These are phyloP conservation scores for Anoplophora glabripennis DNA, from an alignment of 1,140 invertebrate species.

Conservation along the genomic window DNA sequence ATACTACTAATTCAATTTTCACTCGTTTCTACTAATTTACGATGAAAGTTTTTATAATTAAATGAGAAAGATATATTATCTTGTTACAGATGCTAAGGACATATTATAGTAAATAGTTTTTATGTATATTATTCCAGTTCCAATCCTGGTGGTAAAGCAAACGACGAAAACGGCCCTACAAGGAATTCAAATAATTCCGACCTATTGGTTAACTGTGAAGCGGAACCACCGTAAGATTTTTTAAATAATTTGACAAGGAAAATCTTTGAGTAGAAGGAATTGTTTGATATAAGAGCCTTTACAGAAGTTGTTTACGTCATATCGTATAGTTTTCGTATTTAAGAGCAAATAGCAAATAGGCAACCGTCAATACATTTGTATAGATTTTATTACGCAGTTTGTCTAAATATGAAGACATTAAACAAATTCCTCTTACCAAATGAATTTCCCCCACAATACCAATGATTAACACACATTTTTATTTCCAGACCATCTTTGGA, in stretches of 20 bases:
- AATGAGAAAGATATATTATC: background rate
- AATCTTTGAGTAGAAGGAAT: too few relatives aligned
- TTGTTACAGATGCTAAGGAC: background rate
- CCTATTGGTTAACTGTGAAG: conserved; percentile 55
- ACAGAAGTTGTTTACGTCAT: too few relatives aligned
- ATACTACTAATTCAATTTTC: too few relatives aligned
- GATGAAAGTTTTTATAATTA: background rate
- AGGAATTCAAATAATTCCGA: conserved; percentile 60
- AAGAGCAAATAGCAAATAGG: too few relatives aligned
- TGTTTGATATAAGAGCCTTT: too few relatives aligned
- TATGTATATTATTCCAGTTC: conserved; percentile 53
- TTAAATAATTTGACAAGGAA: too few relatives aligned
- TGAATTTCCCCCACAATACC: too few relatives aligned
- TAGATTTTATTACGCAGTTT: too few relatives aligned
- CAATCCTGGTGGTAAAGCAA: conserved; percentile 60
- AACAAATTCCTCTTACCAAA: too few relatives aligned
- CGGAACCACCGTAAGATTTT: conserved; percentile 60
- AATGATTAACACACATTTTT: conserved; percentile 36
- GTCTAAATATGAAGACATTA: too few relatives aligned
- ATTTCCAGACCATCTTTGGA: conserved; percentile 84
- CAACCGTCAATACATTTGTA: too few relatives aligned
- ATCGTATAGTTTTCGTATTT: too few relatives aligned
- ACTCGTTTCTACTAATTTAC: background rate
- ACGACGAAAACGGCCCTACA: conserved; percentile 61
- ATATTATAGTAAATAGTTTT: background rate